Conservation (phyloP, 2,888 invertebrate species). For the Pandemis cinnamomeana region DNA sequence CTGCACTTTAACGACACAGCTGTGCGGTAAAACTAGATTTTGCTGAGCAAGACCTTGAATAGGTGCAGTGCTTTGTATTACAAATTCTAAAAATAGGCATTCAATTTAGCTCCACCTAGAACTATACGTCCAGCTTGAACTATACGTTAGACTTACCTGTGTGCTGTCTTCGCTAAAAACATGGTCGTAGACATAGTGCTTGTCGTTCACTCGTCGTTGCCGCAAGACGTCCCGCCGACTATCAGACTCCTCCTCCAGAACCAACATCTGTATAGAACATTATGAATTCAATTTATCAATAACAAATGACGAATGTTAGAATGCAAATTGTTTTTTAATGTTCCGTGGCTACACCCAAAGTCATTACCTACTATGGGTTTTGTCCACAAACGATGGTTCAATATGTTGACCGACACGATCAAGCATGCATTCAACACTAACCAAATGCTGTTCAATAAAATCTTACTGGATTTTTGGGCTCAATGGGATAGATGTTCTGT, state of each 20-base stretch:
- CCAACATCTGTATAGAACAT: slow-evolving; percentile 66
- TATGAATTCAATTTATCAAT: not conserved
- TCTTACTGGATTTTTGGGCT: not conserved
- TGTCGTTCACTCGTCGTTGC: slow-evolving; percentile 88
- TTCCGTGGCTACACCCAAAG: slow-evolving; percentile 6
- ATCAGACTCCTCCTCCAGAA: slow-evolving; percentile 77
- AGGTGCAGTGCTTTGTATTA: not conserved
- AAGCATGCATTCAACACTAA: not conserved
- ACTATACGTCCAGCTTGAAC: not conserved
- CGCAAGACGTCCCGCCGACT: slow-evolving; percentile 85
- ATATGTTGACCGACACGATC: slow-evolving; percentile 3
- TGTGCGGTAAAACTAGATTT: too few species aligned
- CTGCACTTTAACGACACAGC: too few species aligned
- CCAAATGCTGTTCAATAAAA: not conserved
- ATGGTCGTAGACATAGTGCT: slow-evolving; percentile 95
- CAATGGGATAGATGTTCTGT: not conserved
- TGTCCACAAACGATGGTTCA: slow-evolving; percentile 6
- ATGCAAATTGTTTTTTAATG: slow-evolving; percentile 7
- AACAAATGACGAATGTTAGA: not conserved
- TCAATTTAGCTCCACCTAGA: not conserved
- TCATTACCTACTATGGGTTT: slow-evolving; percentile 1
- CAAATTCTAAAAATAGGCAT: not conserved
- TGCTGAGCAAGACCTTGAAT: too few species aligned
- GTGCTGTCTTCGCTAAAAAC: slow-evolving; percentile 94
- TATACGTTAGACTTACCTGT: slow-evolving; percentile 86